Evolutionary conservation across 2,797 vertebrate species (phyloP).

Genomic region (Anolis apletophallus): DNA sequence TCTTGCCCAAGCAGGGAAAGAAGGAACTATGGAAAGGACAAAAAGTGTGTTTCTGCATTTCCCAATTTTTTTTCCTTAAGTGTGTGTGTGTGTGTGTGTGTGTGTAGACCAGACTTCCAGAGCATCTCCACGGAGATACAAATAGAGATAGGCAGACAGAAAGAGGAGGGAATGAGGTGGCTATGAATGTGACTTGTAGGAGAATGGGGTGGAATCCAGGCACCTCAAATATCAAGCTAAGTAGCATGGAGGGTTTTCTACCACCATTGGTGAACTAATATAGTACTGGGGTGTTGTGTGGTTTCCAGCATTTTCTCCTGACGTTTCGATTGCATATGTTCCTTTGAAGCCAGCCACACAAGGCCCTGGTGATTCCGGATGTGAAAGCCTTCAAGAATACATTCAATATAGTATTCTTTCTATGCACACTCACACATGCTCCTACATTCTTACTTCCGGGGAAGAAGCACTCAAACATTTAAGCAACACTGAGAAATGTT

Average conservation of each 20-base stretch:
- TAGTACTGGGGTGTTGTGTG: background rate
- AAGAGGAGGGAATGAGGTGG: background rate
- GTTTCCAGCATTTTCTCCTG: no score
- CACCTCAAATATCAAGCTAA: conserved; percentile 19
- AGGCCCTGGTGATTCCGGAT: no score
- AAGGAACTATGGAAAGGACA: background rate
- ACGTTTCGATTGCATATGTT: no score
- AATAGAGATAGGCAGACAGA: background rate
- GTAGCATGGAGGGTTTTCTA: fast-evolving
- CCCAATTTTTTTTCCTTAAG: background rate
- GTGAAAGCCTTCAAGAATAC: no score
- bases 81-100: background rate
- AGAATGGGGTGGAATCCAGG: background rate
- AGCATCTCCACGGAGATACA: background rate
- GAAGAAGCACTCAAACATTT: background rate
- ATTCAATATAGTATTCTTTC: conserved; percentile 5
- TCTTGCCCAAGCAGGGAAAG: background rate
- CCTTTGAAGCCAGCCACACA: no score
- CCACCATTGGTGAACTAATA: background rate
- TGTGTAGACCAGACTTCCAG: background rate
- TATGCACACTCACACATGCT: background rate
- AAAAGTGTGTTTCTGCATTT: no score
- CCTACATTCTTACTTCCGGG: no score
- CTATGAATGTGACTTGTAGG: background rate
- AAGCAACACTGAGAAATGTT: conserved; percentile 26